A percentile compares a stretch with the other conserved stretches of the same genome.
Evolutionary conservation across 2,888 invertebrate genomes (phyloP).

Genomic region (Caenorhabditis macrosperma): DNA sequence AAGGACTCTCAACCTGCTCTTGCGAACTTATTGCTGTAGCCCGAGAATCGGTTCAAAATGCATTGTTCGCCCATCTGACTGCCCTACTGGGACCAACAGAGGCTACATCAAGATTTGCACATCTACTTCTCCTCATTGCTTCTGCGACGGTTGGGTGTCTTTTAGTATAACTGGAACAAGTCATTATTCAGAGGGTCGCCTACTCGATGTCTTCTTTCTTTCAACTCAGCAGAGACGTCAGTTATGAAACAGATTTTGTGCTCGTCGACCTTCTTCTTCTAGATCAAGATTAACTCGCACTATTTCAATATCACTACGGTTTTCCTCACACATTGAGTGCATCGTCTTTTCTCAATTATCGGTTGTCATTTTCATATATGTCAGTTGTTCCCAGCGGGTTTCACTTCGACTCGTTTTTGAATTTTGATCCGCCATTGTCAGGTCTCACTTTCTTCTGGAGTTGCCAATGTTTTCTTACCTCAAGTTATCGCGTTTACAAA

Average conservation of each 20-base stretch:
- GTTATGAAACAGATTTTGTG: constrained; percentile 54
- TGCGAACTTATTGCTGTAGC: constrained; percentile 50
- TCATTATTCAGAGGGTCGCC: constrained; percentile 70
- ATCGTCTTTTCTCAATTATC: too few species aligned
- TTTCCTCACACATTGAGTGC: too few species aligned
- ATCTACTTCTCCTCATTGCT: constrained; percentile 72
- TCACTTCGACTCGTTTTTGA: too few species aligned
- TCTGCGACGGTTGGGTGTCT: constrained; percentile 71
- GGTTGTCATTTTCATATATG: too few species aligned
- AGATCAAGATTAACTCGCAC: constrained; percentile 38
- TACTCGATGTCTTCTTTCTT: constrained; percentile 63
- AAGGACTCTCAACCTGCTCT: constrained; percentile 59
- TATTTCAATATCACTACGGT: too few species aligned
- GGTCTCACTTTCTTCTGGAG: too few species aligned
- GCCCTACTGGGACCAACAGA: constrained; percentile 50
- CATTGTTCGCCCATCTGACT: constrained; percentile 72
- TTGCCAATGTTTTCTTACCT: too few species aligned
- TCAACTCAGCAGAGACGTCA: constrained; percentile 64
- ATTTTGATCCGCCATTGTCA: too few species aligned
- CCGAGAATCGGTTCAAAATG: constrained; percentile 76
- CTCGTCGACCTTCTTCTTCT: constrained; percentile 63
- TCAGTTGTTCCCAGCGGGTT: too few species aligned
- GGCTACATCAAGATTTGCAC: constrained; percentile 74
- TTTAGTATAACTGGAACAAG: constrained; percentile 6
- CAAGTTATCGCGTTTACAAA: too few species aligned